A percentile compares a stretch with the other conserved stretches of the same genome.
phyloP scores from a whole-genome alignment of 2,888 invertebrate species.

The Synergus gifuensis region DNA sequence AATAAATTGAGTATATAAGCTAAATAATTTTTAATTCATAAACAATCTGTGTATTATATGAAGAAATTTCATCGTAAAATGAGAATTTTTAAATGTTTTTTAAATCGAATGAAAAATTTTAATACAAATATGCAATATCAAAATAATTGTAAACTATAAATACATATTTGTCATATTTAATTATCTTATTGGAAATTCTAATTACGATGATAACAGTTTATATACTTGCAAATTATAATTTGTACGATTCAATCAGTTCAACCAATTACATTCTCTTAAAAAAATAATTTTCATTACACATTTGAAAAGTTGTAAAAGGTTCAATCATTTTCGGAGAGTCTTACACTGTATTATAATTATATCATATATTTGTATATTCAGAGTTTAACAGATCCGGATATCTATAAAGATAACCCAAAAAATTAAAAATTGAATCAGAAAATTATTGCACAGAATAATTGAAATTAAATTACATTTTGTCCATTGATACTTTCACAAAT shows the following conservation, averaged over 20 bases:
- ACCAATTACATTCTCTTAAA: conserved; percentile 24
- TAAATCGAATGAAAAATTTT: too few relatives aligned
- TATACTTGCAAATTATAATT: conserved; percentile 13
- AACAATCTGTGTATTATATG: not conserved
- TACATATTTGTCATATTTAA: not conserved
- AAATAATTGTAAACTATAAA: not conserved
- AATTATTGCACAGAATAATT: not conserved
- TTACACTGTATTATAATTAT: not conserved
- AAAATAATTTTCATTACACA: conserved; percentile 6
- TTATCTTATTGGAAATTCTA: conserved; percentile 11
- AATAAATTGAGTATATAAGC: not conserved
- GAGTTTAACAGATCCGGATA: not conserved
- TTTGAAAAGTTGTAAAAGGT: conserved; percentile 14
- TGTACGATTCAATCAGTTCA: conserved; percentile 26
- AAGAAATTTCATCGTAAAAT: too few relatives aligned
- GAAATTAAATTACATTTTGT: not conserved
- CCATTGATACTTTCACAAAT: not conserved
- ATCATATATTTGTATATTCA: not conserved
- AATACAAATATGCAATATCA: not conserved
- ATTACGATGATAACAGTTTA: not conserved
- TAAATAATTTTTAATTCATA: not conserved
- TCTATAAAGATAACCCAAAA: not conserved
- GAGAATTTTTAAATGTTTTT: too few relatives aligned
- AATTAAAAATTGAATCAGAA: not conserved
- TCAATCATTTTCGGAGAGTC: conserved; percentile 18